A percentile compares a stretch with the other conserved stretches of the same genome.
Conservation (phyloP, 2,113 vertebrate species). For the Triplophysa rosa region DNA sequence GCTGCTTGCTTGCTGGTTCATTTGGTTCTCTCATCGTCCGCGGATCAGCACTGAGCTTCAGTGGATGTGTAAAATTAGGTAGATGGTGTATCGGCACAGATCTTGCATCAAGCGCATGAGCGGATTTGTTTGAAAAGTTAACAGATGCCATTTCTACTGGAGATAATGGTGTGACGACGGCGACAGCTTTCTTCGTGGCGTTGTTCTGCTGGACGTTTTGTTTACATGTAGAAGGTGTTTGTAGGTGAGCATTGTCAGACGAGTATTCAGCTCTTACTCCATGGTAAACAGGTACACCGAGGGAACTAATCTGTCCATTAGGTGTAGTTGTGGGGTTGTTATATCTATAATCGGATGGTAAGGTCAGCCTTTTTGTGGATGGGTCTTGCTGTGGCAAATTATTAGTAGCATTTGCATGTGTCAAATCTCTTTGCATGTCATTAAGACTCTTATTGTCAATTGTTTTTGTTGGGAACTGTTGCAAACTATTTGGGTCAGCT, state of each 20-base stretch:
- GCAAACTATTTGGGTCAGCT: not conserved
- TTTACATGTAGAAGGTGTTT: conserved; percentile 8
- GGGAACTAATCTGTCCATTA: not conserved
- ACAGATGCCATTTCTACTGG: not conserved
- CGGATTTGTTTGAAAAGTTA: not conserved
- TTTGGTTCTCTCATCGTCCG: not conserved
- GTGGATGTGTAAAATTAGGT: not conserved
- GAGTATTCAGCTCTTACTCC: not conserved
- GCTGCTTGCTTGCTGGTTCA: not conserved
- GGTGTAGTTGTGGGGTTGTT: not conserved
- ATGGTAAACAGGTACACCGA: not conserved
- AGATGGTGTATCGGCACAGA: not conserved
- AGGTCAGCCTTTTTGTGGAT: not conserved
- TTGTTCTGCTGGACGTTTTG: conserved; percentile 15
- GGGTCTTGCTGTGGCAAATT: not conserved
- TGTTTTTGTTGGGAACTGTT: not conserved
- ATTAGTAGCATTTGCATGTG: not conserved
- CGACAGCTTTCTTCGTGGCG: conserved; percentile 35
- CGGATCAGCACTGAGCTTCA: not conserved
- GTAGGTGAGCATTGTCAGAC: not conserved
- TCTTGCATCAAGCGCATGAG: not conserved
- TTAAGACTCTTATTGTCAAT: not conserved
- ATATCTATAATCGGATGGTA: not conserved
- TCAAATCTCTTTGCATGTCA: not conserved
- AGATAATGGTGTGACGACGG: conserved; percentile 44